Evolutionary conservation across 2,113 vertebrate genomes (phyloP).

Genomic region (Irena cyanogastra): DNA sequence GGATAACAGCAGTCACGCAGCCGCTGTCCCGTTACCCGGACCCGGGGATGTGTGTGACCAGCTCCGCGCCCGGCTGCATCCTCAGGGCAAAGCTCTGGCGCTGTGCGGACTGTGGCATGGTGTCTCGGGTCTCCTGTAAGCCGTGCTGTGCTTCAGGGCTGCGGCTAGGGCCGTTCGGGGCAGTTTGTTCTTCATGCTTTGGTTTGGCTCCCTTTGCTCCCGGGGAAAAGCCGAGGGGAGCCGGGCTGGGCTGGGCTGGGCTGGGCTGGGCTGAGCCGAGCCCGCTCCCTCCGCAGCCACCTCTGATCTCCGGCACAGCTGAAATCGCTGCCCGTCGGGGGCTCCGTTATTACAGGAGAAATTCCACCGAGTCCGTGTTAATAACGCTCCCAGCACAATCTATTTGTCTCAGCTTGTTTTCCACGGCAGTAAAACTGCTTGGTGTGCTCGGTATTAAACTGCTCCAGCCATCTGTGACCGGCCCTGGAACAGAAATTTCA

Average conservation of each 20-base stretch:
- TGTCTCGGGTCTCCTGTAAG: not conserved
- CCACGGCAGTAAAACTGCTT: not conserved
- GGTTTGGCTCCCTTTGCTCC: not conserved
- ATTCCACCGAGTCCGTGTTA: not conserved
- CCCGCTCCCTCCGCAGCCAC: not conserved
- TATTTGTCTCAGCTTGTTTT: conserved; percentile 4
- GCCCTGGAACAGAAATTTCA: not conserved
- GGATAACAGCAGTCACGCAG: not conserved
- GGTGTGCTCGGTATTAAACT: not conserved
- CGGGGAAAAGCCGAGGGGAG: fast-evolving
- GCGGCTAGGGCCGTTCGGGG: not conserved
- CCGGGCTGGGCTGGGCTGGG: not conserved
- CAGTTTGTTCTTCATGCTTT: not conserved
- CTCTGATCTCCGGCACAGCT: not conserved
- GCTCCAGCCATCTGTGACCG: conserved; percentile 39
- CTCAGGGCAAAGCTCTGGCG: fast-evolving
- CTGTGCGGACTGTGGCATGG: not conserved
- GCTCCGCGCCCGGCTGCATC: fast-evolving
- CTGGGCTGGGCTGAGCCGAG: not conserved
- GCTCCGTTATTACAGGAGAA: not conserved
- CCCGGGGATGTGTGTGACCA: fast-evolving
- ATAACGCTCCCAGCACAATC: not conserved
- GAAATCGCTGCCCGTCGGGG: not conserved
- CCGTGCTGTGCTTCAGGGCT: not conserved
- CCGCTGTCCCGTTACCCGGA: not conserved